Percentiles rank a stretch among this genome's conserved stretches.
These are phyloP conservation scores for Dendrocincla tyrannina DNA, from an alignment of 2,797 vertebrate species.

Conservation along the genomic window DNA sequence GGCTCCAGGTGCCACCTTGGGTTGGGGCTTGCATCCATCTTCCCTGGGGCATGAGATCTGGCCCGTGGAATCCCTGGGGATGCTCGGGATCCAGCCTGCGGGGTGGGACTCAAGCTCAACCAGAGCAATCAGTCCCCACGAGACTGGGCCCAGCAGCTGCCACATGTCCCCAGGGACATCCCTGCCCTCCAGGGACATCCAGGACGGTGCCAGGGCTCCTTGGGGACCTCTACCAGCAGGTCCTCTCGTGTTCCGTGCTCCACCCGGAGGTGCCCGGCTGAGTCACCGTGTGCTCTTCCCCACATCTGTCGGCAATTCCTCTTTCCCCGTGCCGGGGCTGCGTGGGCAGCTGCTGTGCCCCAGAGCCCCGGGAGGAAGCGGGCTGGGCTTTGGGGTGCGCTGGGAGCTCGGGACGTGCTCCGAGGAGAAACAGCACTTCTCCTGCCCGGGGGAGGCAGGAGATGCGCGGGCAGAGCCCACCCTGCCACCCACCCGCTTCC, in stretches of 20 bases:
- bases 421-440: neutral
- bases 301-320: constrained; percentile 17
- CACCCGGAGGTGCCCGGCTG: neutral
- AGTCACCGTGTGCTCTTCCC: neutral
- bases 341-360: neutral
- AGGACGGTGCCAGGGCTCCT: neutral
- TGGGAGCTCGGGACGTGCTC: neutral
- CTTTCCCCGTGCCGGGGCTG: neutral
- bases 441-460: neutral
- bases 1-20: neutral
- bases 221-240: accelerated
- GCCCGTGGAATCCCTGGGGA: neutral
- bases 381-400: neutral
- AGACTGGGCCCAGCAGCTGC: neutral
- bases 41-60: accelerated
- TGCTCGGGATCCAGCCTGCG: accelerated
- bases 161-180: neutral
- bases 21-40: accelerated
- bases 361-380: neutral
- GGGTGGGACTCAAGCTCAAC: neutral
- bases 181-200: neutral
- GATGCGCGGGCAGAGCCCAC: neutral
- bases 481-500: neutral
- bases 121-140: accelerated
- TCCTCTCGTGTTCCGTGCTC: accelerated